A percentile compares a stretch with the other conserved stretches of the same genome.
Evolutionary conservation across 2,797 vertebrate genomes (phyloP).

Genomic region (Hozukius guyotensis): DNA sequence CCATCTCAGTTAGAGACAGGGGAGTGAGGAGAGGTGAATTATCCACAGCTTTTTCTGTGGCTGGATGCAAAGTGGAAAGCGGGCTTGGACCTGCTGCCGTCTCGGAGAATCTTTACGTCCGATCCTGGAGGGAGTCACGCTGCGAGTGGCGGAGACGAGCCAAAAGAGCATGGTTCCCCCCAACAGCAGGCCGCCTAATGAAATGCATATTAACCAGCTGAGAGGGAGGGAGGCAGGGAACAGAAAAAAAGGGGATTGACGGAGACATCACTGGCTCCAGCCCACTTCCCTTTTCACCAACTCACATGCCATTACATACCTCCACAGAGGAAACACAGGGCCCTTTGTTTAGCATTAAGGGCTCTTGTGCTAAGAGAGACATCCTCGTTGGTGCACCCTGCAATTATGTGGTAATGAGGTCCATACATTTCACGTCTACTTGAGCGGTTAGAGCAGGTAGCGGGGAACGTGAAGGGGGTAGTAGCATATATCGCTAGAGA

Average conservation of each 20-base stretch:
- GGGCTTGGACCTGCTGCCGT: constrained; percentile 65
- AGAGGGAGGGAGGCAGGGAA: constrained; percentile 18
- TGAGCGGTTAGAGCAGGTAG: constrained; percentile 28
- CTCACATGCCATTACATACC: constrained; percentile 50
- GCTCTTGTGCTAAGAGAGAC: constrained; percentile 50
- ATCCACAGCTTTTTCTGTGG: constrained; percentile 55
- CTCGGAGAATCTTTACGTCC: constrained; percentile 54
- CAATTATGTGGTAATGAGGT: constrained; percentile 65
- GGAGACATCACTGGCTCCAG: constrained; percentile 47
- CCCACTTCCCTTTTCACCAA: constrained; percentile 37
- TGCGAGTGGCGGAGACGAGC: constrained; percentile 39
- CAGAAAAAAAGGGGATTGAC: constrained; percentile 6
- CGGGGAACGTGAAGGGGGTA: background rate
- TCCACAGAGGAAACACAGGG: constrained; percentile 50
- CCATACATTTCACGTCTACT: constrained; percentile 47
- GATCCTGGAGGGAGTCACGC: constrained; percentile 45
- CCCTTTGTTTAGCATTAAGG: constrained; percentile 63
- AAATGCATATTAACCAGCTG: constrained; percentile 69
- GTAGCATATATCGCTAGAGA: background rate
- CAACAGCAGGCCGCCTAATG: constrained; percentile 61
- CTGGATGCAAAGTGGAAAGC: constrained; percentile 52
- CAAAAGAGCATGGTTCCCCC: constrained; percentile 46
- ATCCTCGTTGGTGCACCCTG: constrained; percentile 43
- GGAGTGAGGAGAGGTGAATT: constrained; percentile 55
- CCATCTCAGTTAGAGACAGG: constrained; percentile 72